Conservation (phyloP, 2,888 invertebrate species). For the Tipula helvola region DNA sequence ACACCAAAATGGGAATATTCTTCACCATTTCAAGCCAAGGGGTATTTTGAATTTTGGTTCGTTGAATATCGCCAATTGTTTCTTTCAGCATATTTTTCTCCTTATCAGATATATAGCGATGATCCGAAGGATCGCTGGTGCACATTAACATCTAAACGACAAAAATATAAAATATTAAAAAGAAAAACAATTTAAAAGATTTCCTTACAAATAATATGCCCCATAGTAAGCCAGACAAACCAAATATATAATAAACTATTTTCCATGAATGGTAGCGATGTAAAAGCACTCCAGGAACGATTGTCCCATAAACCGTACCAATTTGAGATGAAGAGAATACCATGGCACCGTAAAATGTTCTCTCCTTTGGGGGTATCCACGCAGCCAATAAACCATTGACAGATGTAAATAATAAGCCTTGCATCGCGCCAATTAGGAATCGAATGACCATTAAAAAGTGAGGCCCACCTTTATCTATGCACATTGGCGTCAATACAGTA, state of each 20-base stretch:
- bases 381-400: background rate
- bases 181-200: too few species aligned
- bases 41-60: background rate
- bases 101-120: background rate
- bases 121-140: background rate
- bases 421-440: background rate
- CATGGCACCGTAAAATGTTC: background rate
- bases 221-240: background rate
- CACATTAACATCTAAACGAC: background rate
- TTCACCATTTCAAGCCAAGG: background rate
- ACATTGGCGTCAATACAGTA: background rate
- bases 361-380: background rate
- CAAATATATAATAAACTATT: background rate
- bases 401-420: background rate
- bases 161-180: too few species aligned
- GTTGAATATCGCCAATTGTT: background rate
- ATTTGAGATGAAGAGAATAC: background rate
- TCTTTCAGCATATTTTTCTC: background rate
- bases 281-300: background rate
- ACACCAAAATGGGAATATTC: background rate
- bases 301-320: background rate
- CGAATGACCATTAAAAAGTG: background rate
- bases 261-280: background rate
- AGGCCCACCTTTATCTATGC: background rate
- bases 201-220: background rate